Base-by-base conservation (phyloP, 2,888 invertebrate genomes). In the Andricus quercusramuli region DNA sequence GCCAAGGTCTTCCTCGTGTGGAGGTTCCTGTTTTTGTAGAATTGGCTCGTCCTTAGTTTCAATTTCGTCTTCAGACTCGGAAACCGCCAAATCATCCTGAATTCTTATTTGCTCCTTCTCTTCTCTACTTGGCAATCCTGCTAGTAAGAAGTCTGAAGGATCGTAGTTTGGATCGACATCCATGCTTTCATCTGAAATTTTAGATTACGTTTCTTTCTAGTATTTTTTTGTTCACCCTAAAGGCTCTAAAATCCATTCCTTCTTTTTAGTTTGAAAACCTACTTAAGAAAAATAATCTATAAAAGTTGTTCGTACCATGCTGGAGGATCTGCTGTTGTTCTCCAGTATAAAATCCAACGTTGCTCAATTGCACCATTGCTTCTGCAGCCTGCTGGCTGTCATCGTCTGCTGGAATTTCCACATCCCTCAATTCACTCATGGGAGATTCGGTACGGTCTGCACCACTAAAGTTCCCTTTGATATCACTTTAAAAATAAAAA, bases 101-200 rank as follows among this genome's bases (percentile, higher is more conserved):
- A 96, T 96, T 88, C 95, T 96, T 83, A 94, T 94, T 78, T 93
- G 93, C 77, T 91, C 88, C 85, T 93, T 92, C 67, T 93, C 90
- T 6, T 93, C 90, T 82, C 92, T 86, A 3, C 89, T 90, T 51
- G 93, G 91, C 65, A 94, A 90, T 47, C 94, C 94, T 25, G 95
- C 94, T 92, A 96, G 94, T 77, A 97, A 93, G 91, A 98, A 97
- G 92, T 97, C 97, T 0, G 97, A 96, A 0, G 97, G 97, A 93
- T 98, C 97, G 92, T 98, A 98, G 89, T 96, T 96, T 0, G 96
- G 96, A 93, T 97, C 97, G 32, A 96, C 95, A 86, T 96, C 96
- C 93, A 96, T 95, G 80, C 96, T 95, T 90, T 96, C 96, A 87
- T 96, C 96, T 95, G 89, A 68, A 91, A 90, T 47, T 65, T 13